These are phyloP conservation scores for Smittia aterrima DNA, from an alignment of 2,888 invertebrate species.

Conservation along the genomic window DNA sequence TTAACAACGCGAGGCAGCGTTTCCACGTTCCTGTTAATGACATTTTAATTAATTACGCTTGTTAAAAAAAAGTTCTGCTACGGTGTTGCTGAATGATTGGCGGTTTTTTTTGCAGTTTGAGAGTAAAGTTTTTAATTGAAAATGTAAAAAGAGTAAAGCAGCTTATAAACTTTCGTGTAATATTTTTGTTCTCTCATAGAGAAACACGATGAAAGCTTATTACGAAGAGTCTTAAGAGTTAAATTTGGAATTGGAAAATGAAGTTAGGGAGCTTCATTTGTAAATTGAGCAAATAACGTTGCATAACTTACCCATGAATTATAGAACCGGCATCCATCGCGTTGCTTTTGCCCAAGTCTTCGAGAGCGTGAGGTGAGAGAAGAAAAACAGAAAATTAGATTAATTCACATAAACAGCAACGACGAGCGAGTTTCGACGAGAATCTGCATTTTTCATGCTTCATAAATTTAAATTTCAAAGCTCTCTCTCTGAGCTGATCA, in stretches of 20 bases:
- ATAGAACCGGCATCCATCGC: slow-evolving; percentile 53
- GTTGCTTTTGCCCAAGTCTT: slow-evolving; percentile 42
- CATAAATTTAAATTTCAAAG: slow-evolving; percentile 9
- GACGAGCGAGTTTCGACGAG: not conserved
- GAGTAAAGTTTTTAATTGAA: no score
- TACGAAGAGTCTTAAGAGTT: no score
- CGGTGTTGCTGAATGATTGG: not conserved
- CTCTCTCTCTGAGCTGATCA: not conserved
- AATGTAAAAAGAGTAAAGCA: no score
- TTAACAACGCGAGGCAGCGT: slow-evolving; percentile 75
- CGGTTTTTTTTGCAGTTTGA: no score
- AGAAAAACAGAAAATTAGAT: not conserved
- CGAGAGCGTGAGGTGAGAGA: not conserved
- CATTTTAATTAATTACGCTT: not conserved
- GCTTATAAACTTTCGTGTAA: no score
- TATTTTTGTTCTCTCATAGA: no score
- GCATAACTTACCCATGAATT: slow-evolving; percentile 52
- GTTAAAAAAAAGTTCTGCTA: not conserved
- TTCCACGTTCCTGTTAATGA: slow-evolving; percentile 64
- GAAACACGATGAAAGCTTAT: no score
- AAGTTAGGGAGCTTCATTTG: no score
- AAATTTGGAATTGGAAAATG: no score
- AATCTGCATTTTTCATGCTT: not conserved
- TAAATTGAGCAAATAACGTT: not conserved
- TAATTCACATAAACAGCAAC: not conserved